Evolutionary conservation across 2,797 vertebrate species (phyloP).

Genomic region (Acanthurus tractus): DNA sequence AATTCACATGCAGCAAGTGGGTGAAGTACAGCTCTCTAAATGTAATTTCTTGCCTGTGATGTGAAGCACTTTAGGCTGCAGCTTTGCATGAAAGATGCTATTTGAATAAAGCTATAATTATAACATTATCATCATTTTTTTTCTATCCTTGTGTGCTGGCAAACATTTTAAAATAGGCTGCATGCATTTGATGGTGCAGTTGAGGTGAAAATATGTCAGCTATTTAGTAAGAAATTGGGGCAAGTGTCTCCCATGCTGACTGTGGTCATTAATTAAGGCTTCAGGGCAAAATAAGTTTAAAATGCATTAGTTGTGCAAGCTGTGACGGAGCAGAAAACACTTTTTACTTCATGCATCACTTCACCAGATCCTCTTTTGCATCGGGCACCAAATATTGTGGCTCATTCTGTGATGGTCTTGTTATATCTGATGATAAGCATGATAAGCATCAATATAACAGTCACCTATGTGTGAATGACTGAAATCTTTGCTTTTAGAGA

Average conservation of each 20-base stretch:
- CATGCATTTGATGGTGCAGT: background rate
- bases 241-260: background rate
- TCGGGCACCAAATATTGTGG: background rate
- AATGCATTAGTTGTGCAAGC: constrained; percentile 3
- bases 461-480: background rate
- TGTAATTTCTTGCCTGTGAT: background rate
- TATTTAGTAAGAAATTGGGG: background rate
- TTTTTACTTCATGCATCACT: background rate
- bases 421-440: background rate
- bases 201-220: background rate
- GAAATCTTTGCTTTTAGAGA: background rate
- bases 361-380: background rate
- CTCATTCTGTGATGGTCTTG: background rate
- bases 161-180: background rate
- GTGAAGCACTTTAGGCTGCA: background rate
- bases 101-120: background rate
- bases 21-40: background rate
- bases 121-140: background rate
- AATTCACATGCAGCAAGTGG: background rate
- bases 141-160: background rate
- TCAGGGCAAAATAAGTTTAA: background rate
- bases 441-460: background rate
- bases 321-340: constrained; percentile 5
- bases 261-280: constrained; percentile 5
- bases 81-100: background rate